Evolutionary conservation across 2,113 vertebrate genomes (phyloP), one percentile per base, ranked within the genome.

Genomic region (Dasypus novemcinctus): DNA sequence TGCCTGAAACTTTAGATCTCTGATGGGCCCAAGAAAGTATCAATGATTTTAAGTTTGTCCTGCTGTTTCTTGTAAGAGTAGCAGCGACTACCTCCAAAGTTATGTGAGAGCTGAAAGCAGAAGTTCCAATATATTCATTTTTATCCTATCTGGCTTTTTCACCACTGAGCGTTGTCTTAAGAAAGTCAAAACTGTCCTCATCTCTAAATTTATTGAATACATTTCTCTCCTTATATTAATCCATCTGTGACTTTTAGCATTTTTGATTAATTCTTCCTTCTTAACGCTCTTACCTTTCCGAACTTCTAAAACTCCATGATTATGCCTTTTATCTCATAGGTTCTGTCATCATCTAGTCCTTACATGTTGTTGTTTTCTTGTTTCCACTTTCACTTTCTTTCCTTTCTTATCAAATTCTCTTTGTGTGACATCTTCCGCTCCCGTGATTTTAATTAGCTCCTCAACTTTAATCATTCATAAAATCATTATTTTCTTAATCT

Each of bases 141-240:
- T 66, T 41, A n/a, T 82, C 11, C 20, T 76, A 46, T 63, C 66
- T 81, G 33, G 25, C 31, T 81, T 86, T 31, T n/a, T 54, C 31
- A 74, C 57, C 11, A 57, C 13, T 63, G 43, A 72, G 75, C 61
- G 54, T 75, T 84, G 41, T 84, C 76, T 94, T 80, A 87, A 29
- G 10, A 36, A 93, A 90, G 38, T 68, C n/a, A 79, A 11, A 87
- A 63, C 38, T 84, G 21, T 80, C 41, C 64, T 80, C 8, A 7
- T 79, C 69, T 87, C 71, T 72, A 74, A 95, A 87, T 74, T 41
- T 68, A 75, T 85, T 46, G 18, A 27, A 38, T 36, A 43, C 21
- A 49, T 74, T 75, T 88, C 41, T 95, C 52, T 88, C 49, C 25
- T 91, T 96, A 68, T 8, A 18, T 90, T 93, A 79, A 91, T 87